phyloP scores from a whole-genome alignment of 2,113 vertebrate genomes.

The Ptilorrhoa leucosticta region DNA sequence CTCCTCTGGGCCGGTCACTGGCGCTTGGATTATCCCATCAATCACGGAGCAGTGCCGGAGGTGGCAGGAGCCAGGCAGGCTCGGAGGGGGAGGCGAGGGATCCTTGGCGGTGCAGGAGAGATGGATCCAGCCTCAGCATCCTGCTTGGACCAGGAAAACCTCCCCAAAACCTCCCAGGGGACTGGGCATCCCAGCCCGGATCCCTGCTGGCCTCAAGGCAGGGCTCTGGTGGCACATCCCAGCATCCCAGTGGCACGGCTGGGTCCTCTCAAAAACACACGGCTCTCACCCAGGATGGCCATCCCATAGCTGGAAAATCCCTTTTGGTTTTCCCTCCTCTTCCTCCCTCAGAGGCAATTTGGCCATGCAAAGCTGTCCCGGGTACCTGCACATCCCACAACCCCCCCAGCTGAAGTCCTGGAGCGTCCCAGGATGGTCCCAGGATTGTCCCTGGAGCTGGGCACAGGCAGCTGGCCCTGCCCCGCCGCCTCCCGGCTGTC shows the following conservation, averaged over 20 bases:
- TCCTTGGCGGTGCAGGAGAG: background rate
- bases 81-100: background rate
- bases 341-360: background rate
- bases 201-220: fast-evolving
- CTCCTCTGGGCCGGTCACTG: background rate
- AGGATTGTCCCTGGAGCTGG: background rate
- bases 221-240: background rate
- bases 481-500: background rate
- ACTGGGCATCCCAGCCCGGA: background rate
- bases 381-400: background rate
- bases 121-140: background rate
- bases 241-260: fast-evolving
- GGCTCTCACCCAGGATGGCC: background rate
- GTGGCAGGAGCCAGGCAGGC: background rate
- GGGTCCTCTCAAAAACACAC: fast-evolving
- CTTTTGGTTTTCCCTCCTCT: background rate
- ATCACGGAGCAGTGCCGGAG: background rate
- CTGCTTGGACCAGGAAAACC: fast-evolving
- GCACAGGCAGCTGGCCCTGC: slow-evolving; percentile 9
- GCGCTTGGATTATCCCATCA: background rate
- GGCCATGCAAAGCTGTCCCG: background rate
- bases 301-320: background rate
- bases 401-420: background rate
- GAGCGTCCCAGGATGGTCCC: background rate
- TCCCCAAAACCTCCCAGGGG: background rate